Evolutionary conservation across 2,797 vertebrate species (phyloP).

Genomic region (Rhinophrynus dorsalis): DNA sequence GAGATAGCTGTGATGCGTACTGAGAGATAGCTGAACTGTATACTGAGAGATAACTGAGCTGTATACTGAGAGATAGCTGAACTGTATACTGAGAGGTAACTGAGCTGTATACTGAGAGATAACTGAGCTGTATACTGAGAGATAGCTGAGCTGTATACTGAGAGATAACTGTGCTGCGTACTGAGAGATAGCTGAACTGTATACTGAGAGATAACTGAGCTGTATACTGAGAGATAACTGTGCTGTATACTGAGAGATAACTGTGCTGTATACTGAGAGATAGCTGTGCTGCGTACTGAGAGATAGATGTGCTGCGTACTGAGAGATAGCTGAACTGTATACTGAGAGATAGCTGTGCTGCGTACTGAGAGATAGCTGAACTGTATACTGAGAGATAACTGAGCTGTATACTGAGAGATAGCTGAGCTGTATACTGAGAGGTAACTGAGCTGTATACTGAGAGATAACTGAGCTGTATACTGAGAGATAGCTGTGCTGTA

Average conservation of each 20-base stretch:
- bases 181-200: background rate
- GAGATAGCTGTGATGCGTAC: background rate
- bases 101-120: background rate
- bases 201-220: slow-evolving; percentile 6
- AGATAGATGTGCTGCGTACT: too few species aligned
- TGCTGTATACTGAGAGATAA: too few species aligned
- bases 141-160: background rate
- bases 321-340: background rate
- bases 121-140: too few species aligned
- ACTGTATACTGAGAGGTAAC: background rate
- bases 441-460: too few species aligned
- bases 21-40: background rate
- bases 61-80: too few species aligned
- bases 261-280: too few species aligned
- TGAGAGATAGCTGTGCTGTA: too few species aligned
- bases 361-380: slow-evolving; percentile 1
- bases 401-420: too few species aligned
- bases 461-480: too few species aligned
- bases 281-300: too few species aligned
- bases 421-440: background rate
- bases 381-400: too few species aligned
- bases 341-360: background rate
- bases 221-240: background rate
- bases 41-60: background rate
- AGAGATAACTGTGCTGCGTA: background rate